Evolutionary conservation across 2,797 vertebrate species (phyloP), one percentile per base, ranked within the genome.

Genomic region (Sandelia bainsii): DNA sequence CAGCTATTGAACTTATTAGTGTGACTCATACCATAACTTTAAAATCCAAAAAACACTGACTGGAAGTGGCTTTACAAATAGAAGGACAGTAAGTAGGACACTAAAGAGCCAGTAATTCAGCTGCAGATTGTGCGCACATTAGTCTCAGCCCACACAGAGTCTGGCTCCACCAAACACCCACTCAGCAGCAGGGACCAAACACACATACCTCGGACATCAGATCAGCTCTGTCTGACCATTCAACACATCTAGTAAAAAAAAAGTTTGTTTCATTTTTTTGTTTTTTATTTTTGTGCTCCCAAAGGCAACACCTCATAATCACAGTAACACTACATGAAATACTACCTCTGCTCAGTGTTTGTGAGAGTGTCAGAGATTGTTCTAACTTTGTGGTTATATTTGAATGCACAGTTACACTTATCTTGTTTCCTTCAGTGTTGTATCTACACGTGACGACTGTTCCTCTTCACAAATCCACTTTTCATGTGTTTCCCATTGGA

Each of bases 141-240:
- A 79, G 72, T 69, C 20, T 72, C 53, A 67, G 81, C 73, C 80
- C 81, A 81, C 76, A 58, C 72, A 62, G 50, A 68, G 66, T 77
- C 45, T 12, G 49, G 75, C 62, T 65, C 74, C 72, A 75, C 63
- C 69, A 77, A 72, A 86, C 84, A 75, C 78, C 75, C 83, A 87
- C 77, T 66, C 66, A 59, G 67, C 68, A 68, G 19, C 73, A 49
- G n/a, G 48, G 51, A 56, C 73, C 40, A 0, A 75, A 62, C 45
- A 77, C 68, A 64, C 81, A 82, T 75, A 77, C 75, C 80, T 80
- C 32, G 69, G 57, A 77, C 64, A 83, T 84, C 66, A 83, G 29
- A 71, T 82, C 80, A 82, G 66, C 66, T 50, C 76, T 5, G 27
- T 58, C 69, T 73, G 69, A 62, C 40, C n/a, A 34, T 53, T 64